These are phyloP conservation scores for Barnardius zonarius DNA, from an alignment of 2,113 vertebrate species.

Conservation along the genomic window DNA sequence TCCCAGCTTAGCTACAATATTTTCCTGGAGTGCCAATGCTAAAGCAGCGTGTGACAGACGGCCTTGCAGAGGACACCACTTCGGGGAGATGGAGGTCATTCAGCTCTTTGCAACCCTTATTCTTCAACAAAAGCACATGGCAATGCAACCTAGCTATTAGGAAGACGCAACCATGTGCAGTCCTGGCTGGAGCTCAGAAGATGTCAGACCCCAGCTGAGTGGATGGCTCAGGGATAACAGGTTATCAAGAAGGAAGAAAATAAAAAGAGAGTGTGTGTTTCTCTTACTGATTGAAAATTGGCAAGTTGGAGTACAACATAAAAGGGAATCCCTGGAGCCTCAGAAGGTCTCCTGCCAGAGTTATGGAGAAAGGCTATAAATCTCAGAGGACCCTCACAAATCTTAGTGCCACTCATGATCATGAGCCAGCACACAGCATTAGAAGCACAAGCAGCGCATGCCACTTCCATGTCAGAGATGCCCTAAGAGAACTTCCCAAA, in stretches of 20 bases:
- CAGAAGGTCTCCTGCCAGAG: background rate
- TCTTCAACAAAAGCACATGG: background rate
- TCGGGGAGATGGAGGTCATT: background rate
- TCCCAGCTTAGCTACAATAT: background rate
- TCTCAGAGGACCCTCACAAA: background rate
- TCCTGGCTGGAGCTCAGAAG: background rate
- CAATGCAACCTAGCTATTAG: background rate
- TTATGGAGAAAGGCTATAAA: background rate
- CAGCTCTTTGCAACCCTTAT: background rate
- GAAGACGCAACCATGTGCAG: background rate
- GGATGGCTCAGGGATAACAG: background rate
- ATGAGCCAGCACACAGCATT: background rate
- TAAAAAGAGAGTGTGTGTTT: background rate
- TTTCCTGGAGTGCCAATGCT: background rate
- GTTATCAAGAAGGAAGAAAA: background rate
- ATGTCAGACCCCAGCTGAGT: background rate
- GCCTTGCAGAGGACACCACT: background rate
- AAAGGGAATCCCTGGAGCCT: background rate
- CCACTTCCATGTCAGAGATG: background rate
- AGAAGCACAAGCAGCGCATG: background rate
- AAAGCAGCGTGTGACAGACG: background rate
- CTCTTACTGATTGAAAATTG: background rate
- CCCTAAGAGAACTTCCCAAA: background rate
- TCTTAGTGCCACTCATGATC: fast-evolving
- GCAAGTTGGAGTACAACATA: fast-evolving